Percentiles rank a stretch among this genome's conserved stretches.
phyloP scores from a whole-genome alignment of 2,113 vertebrate species.

The Embiotoca jacksoni region DNA sequence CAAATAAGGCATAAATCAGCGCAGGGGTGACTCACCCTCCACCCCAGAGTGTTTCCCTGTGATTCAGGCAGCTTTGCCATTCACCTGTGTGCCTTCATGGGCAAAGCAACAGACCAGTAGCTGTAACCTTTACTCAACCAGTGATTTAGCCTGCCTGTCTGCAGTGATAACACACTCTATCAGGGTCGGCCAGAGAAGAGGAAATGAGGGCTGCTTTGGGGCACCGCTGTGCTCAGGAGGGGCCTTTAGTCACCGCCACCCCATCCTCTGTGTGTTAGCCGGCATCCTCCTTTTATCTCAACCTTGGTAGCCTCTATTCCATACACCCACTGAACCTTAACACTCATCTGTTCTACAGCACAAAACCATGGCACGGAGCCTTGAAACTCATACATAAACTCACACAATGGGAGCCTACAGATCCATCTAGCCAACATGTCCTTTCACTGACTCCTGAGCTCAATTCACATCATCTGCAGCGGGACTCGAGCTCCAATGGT shows the following conservation, averaged over 20 bases:
- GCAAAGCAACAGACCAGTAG: slow-evolving; percentile 67
- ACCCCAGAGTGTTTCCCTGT: slow-evolving; percentile 54
- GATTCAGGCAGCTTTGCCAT: slow-evolving; percentile 74
- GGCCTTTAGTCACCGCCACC: slow-evolving; percentile 66
- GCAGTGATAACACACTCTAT: slow-evolving; percentile 77
- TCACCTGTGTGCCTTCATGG: slow-evolving; percentile 69
- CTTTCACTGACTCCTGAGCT: slow-evolving; percentile 28
- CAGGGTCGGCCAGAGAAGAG: slow-evolving; percentile 56
- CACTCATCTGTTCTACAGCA: slow-evolving; percentile 57
- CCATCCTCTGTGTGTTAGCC: slow-evolving; percentile 41
- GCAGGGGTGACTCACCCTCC: slow-evolving; percentile 51
- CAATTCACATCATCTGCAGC: slow-evolving; percentile 2
- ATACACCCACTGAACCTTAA: slow-evolving; percentile 60
- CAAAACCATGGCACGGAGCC: slow-evolving; percentile 48
- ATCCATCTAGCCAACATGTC: slow-evolving; percentile 41
- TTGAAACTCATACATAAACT: slow-evolving; percentile 63
- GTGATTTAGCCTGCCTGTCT: slow-evolving; percentile 76
- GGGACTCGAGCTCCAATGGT: not conserved
- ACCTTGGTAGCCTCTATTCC: slow-evolving; percentile 57
- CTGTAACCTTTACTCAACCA: slow-evolving; percentile 78
- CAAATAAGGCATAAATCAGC: slow-evolving; percentile 69
- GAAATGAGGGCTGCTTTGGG: slow-evolving; percentile 54
- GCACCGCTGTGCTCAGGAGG: slow-evolving; percentile 39
- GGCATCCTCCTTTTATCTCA: slow-evolving; percentile 65
- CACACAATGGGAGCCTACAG: slow-evolving; percentile 47